Percentiles rank a stretch among this genome's conserved stretches.
phyloP scores from a whole-genome alignment of 2,797 vertebrate species.

The Choloepus didactylus region DNA sequence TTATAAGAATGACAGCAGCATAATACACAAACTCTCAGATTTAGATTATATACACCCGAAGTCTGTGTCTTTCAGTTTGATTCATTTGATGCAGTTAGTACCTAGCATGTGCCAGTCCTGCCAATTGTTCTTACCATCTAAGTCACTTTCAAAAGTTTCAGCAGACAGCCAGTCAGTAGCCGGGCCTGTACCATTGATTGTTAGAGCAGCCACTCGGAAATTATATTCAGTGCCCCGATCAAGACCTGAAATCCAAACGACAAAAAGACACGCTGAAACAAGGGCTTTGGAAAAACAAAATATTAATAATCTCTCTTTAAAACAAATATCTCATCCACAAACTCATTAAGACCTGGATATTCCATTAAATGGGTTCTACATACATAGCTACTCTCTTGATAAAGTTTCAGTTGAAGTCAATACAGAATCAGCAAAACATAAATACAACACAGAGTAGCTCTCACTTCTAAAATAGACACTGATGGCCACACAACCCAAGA shows the following conservation, averaged over 20 bases:
- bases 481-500: background rate
- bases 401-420: slow-evolving; percentile 44
- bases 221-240: slow-evolving; percentile 97
- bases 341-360: background rate
- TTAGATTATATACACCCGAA: background rate
- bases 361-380: background rate
- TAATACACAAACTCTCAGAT: background rate
- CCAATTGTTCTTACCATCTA: slow-evolving; percentile 92
- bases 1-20: background rate
- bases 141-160: slow-evolving; percentile 98
- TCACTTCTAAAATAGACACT: background rate
- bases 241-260: slow-evolving; percentile 89
- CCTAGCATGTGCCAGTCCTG: background rate
- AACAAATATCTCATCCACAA: background rate
- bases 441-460: background rate
- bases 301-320: background rate
- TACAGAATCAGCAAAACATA: background rate
- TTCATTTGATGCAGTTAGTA: background rate
- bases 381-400: background rate
- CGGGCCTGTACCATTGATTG: slow-evolving; percentile 95
- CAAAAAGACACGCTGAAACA: background rate
- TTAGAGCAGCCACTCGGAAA: slow-evolving; percentile 95
- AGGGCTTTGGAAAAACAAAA: background rate
- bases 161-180: slow-evolving; percentile 95
- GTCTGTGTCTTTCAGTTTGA: background rate